Evolutionary conservation across 1,140 invertebrate species (phyloP), one percentile per base, ranked within the genome.

Genomic region (Hydropsyche tenuis): DNA sequence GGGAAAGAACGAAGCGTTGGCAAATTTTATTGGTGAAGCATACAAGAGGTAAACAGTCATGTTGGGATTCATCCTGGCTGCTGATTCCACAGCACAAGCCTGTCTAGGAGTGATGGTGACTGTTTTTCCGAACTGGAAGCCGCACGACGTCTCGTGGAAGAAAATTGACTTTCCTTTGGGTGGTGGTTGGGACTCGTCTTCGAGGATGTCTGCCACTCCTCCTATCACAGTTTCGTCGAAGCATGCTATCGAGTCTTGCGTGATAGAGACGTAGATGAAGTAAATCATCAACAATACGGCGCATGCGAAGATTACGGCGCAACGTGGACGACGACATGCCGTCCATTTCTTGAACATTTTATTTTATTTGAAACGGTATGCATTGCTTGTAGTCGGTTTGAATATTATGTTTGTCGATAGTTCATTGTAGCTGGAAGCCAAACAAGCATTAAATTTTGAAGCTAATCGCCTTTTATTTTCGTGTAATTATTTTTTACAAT

Each of bases 11-110:
- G 74, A 53, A n/a, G 51, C 46, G 46, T 73, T 73, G 12, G 68
- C 37, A 23, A 72, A 73, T 69, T 25, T 76, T 0, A 82, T 78
- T 0, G 83, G 83, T 12, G 82, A 85, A 0, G 85, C 79, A 66
- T 86, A 86, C 4, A 89, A 66, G 0, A 89, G 75, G 64, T 86
- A 85, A 0, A 90, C 79, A 0, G 81, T 80, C 78, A 81, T 83
- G 22, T 82, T 79, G 5, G 87, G 86, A 77, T 90, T 88, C 74
- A 85, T 81, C 22, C 78, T 80, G 0, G 88, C 88, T 0, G 87
- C 88, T 0, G 89, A 89, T 80, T 90, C 88, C 0, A 90, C 82
- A 0, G 88, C 85, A 73, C 89, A 90, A 0, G 87, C 85, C 78
- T 89, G 86, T 27, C 88, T 81, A 0, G 84, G 73, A 20, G 82